Evolutionary conservation across 2,888 invertebrate genomes (phyloP), one percentile per base, ranked within the genome.

Genomic region (Brachylomia viminalis): DNA sequence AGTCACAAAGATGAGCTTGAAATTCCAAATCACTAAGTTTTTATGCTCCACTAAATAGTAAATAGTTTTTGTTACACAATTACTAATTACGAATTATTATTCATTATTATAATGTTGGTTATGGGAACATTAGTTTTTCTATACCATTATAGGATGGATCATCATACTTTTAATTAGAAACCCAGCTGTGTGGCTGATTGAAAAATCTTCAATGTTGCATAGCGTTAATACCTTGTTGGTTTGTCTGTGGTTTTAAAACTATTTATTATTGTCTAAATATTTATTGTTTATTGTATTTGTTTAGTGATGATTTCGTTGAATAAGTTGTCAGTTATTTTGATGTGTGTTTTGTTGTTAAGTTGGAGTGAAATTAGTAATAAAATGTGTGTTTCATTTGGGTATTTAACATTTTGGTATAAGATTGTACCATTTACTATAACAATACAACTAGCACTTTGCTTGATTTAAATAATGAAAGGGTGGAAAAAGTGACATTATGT

Each of bases 181-280:
- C 85, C 95, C 93, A 80, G 92, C 95, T 95, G 95, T 11, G 95
- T 79, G 58, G 86, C 79, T 93, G 95, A 95, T 95, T 95, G 95
- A 95, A 95, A 95, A 95, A 92, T 92, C 91, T 92, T 83, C 77
- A 78, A 88, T 88, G 85, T 88, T 88, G 87, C 87, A 87, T 87
- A 87, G 89, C 87, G 88, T 90, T 80, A 77, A 91, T 86, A 88
- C 90, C 88, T 87, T 83, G 87, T 91, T 65, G 68, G 52, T 67
- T 67, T 52, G 67, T 67, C 33, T n/a, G 6, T 67, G 11, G 52
- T 71, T 86, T 77, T 38, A 59, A 59, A 67, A 80, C 81, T 85
- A 87, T 87, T 84, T 79, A 71, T 86, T 87, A 81, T 86, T 81
- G 86, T 87, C 78, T 78, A 58, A 73, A 23, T 66, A 47, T 77